These are phyloP conservation scores for Stenotaenia linearis DNA, from an alignment of 2,888 invertebrate genomes.

Conservation along the genomic window DNA sequence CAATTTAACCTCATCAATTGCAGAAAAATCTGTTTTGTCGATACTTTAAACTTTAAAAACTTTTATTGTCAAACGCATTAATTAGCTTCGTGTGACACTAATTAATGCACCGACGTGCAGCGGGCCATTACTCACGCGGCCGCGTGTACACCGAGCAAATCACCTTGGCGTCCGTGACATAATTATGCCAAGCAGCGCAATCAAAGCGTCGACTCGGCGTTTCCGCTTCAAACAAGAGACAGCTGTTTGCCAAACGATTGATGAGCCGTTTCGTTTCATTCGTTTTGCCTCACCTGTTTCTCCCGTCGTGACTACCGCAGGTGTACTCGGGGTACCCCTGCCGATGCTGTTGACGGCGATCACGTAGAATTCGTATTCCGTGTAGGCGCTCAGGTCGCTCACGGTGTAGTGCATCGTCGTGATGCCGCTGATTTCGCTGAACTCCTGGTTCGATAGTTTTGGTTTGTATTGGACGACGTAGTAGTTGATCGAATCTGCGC, in stretches of 20 bases:
- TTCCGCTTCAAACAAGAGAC: too few relatives aligned
- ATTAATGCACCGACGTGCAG: not conserved
- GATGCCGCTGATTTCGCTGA: slow-evolving; percentile 86
- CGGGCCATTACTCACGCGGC: too few relatives aligned
- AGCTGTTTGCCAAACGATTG: too few relatives aligned
- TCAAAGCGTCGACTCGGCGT: not conserved
- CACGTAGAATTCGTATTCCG: slow-evolving; percentile 93
- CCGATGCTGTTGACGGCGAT: slow-evolving; percentile 93
- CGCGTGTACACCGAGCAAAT: too few relatives aligned
- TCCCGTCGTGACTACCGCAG: slow-evolving; percentile 88
- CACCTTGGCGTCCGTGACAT: too few relatives aligned
- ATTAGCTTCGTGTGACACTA: not conserved
- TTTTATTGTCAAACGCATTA: not conserved
- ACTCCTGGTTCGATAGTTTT: slow-evolving; percentile 75
- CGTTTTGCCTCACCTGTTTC: slow-evolving; percentile 70
- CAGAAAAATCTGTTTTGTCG: not conserved
- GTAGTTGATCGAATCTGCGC: slow-evolving; percentile 69
- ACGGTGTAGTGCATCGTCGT: slow-evolving; percentile 89
- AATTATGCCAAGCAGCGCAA: not conserved
- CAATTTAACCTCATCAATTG: not conserved
- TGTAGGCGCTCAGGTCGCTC: slow-evolving; percentile 72
- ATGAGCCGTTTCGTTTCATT: too few relatives aligned
- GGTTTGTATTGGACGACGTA: slow-evolving; percentile 96
- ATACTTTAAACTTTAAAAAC: not conserved
- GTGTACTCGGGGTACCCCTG: slow-evolving; percentile 78